Evolutionary conservation across 1,140 invertebrate species (phyloP), one percentile per base, ranked within the genome.

Genomic region (Matsumurasca onukii): DNA sequence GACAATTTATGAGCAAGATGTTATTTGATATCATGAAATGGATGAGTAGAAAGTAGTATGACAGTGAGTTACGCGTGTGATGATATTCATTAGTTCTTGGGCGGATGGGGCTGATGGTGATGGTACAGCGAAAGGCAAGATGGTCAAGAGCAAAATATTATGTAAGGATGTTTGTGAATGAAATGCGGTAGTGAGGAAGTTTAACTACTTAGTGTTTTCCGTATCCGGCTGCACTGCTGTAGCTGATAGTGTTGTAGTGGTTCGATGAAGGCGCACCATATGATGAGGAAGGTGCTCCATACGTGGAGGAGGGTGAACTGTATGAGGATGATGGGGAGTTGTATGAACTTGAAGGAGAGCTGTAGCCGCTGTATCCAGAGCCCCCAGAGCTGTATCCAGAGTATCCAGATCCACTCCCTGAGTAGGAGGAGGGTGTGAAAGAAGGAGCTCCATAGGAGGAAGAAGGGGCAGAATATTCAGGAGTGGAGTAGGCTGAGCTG

Each of bases 191-290:
- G 5, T 39, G 34, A 39, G 5, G 34, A 39, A n/a, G n/a, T n/a
- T n/a, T n/a, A n/a, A n/a, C n/a, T 17, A 39, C 34, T 39, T 39
- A 39, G 17, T 39, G 34, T 39, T 39, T 39, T 39, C 34, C 34
- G 34, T 39, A 39, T 12, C 49, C 49, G 5, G 49, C 55, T 9
- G 15, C 55, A 59, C 55, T 59, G 25, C 55, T 59, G 55, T 59
- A 59, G 25, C 55, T 59, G 15, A 59, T 59, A 27, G 55, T 59
- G 25, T 59, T 59, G 55, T 59, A 59, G n/a, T 59, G 55, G 30
- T 59, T 59, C 5, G 55, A 27, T 2, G 55, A 59, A 59, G 22
- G 22, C 1, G 55, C 2, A 22, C 49, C 49, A n/a, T 59, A 59
- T 13, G 55, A 59, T 59, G 22, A 29, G 5, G 55, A 59, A 5